Base-by-base conservation (phyloP, 2,113 vertebrate species). In the Motacilla tschutschensis region DNA sequence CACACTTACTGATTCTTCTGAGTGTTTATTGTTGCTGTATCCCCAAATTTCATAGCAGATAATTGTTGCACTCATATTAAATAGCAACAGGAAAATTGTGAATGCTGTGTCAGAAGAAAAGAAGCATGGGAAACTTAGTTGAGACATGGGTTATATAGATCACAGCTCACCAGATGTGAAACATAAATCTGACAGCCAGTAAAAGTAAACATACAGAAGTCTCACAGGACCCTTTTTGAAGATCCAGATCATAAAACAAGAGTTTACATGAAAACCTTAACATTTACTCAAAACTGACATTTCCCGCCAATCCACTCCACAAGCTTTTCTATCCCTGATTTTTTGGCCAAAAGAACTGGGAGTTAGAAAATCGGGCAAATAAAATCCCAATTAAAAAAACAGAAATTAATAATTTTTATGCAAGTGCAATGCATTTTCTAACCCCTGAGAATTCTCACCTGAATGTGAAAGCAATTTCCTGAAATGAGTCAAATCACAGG, bases 311-410 rank as follows among this genome's bases (percentile, higher is more conserved):
- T 47, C 14, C 15, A 12, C 5, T 7, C 5, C 15, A 8, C 19
- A 7, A 0, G 1, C 2, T 11, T 63, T 57, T 79, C 38, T 47
- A 69, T 19, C 7, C 4, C 10, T 40, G 20, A 17, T 31, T 67
- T 87, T 85, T 67, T 2, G 4, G 40, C 21, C 24, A 19, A 46
- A 71, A 40, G 1, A 24, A n/a, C 8, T 41, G 29, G 44, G 16
- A 72, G 7, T 13, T 44, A 29, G 47, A 80, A 85, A 85, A 53
- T 31, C 22, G 51, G 19, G 6, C 14, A 89, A 85, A 87, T 20
- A 60, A 70, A 89, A 70, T 21, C 15, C 35, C 28, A 66, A 10
- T 1, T 0, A 29, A 59, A 53, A 54, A 50, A 38, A 3, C 3
- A 53, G 8, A 38, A 65, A 5, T 21, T 65, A 24, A 50, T 16